Conservation (phyloP, 2,113 vertebrate species). For the Aldabrachelys gigantea region DNA sequence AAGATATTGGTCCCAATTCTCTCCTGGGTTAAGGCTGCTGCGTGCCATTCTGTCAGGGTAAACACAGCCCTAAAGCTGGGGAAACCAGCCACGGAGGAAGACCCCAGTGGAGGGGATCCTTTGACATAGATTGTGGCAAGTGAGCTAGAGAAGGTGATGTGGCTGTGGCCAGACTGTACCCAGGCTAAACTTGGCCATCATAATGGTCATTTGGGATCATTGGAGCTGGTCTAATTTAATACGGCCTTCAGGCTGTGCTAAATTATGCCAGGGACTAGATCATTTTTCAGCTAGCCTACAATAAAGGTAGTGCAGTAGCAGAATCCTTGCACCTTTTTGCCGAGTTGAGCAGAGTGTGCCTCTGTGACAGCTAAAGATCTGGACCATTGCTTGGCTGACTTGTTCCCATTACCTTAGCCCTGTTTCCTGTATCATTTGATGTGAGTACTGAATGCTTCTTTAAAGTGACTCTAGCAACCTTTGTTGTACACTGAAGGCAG, state of each 20-base stretch:
- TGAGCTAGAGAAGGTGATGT: neutral
- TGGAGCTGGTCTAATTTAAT: neutral
- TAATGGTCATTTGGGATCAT: accelerated
- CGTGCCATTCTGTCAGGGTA: accelerated
- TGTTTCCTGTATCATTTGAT: neutral
- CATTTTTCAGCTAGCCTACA: neutral
- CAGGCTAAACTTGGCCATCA: accelerated
- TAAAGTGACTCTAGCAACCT: neutral
- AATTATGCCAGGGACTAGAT: neutral
- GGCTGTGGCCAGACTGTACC: neutral
- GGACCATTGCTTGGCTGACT: neutral
- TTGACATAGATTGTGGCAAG: neutral
- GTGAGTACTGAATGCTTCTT: neutral
- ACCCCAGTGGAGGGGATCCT: neutral
- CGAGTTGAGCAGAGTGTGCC: neutral
- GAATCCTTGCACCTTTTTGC: accelerated
- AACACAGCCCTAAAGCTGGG: accelerated
- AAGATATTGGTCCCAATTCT: neutral
- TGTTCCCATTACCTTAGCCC: accelerated
- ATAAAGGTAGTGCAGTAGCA: neutral
- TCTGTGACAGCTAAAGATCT: neutral
- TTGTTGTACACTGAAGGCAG: neutral
- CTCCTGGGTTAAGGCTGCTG: accelerated
- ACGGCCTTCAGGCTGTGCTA: neutral
- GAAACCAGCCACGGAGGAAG: accelerated